Base-by-base conservation (phyloP, 2,888 invertebrate genomes). In the Drosophila lutescens region DNA sequence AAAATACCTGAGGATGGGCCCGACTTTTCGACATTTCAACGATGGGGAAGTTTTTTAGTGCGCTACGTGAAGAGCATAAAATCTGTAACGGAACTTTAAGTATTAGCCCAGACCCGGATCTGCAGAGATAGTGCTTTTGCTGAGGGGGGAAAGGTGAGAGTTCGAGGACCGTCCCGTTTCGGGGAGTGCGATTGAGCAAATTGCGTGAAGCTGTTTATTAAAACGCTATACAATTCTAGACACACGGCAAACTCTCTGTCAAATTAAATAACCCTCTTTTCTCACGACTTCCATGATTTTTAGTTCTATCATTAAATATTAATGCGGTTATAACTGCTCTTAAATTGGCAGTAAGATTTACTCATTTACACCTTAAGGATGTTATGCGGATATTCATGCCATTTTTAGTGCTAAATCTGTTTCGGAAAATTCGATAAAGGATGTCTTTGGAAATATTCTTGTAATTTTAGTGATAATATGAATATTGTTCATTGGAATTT, bases 31-130 rank as follows among this genome's bases (percentile, higher is more conserved):
- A n/a, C 32, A 12, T 43, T 56, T 38, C 44, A 65, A 61, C 58
- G 34, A 61, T 65, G 67, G 43, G 44, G 53, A 74, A 61, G 41
- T 51, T 65, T 51, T 65, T 70, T 41, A 65, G 59, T 77, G 69
- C 69, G 53, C 73, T 71, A 59, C 71, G 62, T 73, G 70, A 79
- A 74, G 55, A 13, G 53, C 71, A 71, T 72, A 63, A 71, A 71
- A 72, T 72, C 47, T 15, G 32, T 51, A 41, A 72, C 54, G 70
- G 62, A 62, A 72, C 56, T 46, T 51, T 56, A 60, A 70, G 47
- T 49, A 54, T 44, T 60, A 15, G 43, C 32, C 32, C 38, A 13
- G 32, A 17, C 30, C 30, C 55, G 38, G 58, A 58, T 54, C 40
- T 50, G 4, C 47, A 26, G 51, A 66, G 66, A 65, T 41, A 58